phyloP scores from a whole-genome alignment of 2,113 vertebrate species.

The Stercorarius parasiticus region DNA sequence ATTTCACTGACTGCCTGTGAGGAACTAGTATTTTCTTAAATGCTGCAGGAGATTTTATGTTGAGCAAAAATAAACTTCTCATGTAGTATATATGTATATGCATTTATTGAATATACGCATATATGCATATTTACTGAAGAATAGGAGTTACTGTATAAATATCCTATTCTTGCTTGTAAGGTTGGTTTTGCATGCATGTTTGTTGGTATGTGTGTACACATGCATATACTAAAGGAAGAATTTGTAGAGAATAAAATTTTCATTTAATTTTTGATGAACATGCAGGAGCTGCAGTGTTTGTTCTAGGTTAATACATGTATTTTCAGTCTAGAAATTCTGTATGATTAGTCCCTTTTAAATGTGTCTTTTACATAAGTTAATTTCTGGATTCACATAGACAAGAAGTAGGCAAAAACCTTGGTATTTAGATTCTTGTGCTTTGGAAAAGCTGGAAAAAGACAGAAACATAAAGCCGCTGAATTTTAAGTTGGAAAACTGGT shows the following conservation, averaged over 20 bases:
- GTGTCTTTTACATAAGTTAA: background rate
- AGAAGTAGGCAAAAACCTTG: background rate
- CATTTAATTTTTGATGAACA: background rate
- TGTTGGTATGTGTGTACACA: background rate
- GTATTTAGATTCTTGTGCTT: background rate
- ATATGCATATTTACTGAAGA: background rate
- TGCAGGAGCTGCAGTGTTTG: background rate
- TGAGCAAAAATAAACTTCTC: background rate
- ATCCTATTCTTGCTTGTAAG: background rate
- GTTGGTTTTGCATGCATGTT: background rate
- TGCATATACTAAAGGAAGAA: background rate
- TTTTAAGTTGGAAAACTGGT: background rate
- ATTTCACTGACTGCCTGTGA: background rate
- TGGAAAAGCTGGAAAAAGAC: background rate
- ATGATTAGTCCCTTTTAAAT: background rate
- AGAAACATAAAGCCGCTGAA: background rate
- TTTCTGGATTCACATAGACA: background rate
- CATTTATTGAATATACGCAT: background rate
- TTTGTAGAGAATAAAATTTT: background rate
- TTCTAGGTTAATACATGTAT: background rate
- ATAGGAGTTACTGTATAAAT: background rate
- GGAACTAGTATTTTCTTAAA: background rate
- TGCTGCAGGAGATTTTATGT: background rate
- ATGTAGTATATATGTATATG: background rate
- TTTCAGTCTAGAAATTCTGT: background rate